Conservation (phyloP, 2,888 invertebrate species). For the Idaea biselata region DNA sequence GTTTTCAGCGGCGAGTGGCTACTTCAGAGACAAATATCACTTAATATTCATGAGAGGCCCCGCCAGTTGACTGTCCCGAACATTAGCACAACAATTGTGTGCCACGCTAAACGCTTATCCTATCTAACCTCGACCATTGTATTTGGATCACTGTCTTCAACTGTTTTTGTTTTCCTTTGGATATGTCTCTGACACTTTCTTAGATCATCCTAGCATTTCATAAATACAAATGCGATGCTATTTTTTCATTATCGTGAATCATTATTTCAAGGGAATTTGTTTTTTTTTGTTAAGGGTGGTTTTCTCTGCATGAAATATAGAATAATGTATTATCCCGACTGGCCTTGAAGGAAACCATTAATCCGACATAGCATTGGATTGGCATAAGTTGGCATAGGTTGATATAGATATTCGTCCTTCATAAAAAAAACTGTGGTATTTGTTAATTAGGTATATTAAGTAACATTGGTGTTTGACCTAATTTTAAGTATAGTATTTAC, state of each 20-base stretch:
- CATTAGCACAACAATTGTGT: conserved; percentile 71
- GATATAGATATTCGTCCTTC: conserved; percentile 18
- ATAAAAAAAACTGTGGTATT: conserved; percentile 5
- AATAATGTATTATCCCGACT: conserved; percentile 21
- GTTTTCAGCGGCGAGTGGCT: conserved; percentile 53
- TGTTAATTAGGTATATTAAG: background rate
- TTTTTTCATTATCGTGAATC: conserved; percentile 21
- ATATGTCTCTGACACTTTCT: conserved; percentile 25
- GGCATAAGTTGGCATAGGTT: conserved; percentile 31
- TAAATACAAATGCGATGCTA: conserved; percentile 6
- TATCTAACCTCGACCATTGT: conserved; percentile 61
- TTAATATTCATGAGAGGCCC: conserved; percentile 74
- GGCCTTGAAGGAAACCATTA: conserved; percentile 34
- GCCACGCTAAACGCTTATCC: conserved; percentile 51
- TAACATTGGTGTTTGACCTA: too few relatives aligned
- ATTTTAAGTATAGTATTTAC: background rate
- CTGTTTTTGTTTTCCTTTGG: conserved; percentile 44
- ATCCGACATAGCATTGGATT: too few relatives aligned
- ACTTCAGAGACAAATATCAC: conserved; percentile 60
- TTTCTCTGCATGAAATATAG: background rate
- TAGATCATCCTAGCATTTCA: background rate
- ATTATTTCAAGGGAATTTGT: too few relatives aligned
- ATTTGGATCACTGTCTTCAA: conserved; percentile 50
- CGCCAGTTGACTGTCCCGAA: conserved; percentile 51
- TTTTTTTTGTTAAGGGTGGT: too few relatives aligned